Evolutionary conservation across 30 jellyfish, hydroid and myxozoan genomes (phyloP).

Genomic region (Hydra vulgaris): DNA sequence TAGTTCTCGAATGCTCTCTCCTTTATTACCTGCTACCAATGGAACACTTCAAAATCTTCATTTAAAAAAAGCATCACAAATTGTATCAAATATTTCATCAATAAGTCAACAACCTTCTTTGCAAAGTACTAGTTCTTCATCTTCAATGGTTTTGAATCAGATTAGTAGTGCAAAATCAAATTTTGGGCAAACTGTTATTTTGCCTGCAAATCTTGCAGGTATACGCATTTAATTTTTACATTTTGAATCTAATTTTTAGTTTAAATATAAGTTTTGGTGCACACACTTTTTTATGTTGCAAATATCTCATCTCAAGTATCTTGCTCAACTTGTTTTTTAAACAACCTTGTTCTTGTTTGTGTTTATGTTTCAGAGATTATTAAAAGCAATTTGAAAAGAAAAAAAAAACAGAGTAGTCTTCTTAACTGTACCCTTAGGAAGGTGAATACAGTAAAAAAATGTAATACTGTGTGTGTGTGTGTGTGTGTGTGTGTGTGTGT

Average conservation of each 20-base stretch:
- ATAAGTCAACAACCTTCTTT: background rate
- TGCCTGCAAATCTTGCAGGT: slow-evolving; percentile 37
- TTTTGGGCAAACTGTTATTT: slow-evolving; percentile 16
- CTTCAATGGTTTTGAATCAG: background rate
- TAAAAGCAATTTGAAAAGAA: too few relatives aligned
- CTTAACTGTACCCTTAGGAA: too few relatives aligned
- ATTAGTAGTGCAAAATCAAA: background rate
- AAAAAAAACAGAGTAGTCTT: too few relatives aligned
- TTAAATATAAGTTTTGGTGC: too few relatives aligned
- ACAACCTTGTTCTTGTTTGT: too few relatives aligned
- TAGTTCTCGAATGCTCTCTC: background rate
- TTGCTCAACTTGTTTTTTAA: too few relatives aligned
- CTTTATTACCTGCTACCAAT: background rate
- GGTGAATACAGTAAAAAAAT: too few relatives aligned
- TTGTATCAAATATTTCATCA: background rate
- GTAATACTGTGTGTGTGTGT: too few relatives aligned
- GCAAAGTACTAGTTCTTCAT: background rate
- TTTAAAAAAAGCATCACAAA: background rate
- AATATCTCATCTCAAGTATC: too few relatives aligned
- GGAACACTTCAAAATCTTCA: background rate
- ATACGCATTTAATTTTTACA: background rate
- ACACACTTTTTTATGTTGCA: too few relatives aligned
- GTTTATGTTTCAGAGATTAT: too few relatives aligned
- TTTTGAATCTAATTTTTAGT: background rate
- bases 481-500: too few relatives aligned